These are phyloP conservation scores for Cyprinus carpio DNA, from an alignment of 2,113 vertebrate species.

Conservation along the genomic window DNA sequence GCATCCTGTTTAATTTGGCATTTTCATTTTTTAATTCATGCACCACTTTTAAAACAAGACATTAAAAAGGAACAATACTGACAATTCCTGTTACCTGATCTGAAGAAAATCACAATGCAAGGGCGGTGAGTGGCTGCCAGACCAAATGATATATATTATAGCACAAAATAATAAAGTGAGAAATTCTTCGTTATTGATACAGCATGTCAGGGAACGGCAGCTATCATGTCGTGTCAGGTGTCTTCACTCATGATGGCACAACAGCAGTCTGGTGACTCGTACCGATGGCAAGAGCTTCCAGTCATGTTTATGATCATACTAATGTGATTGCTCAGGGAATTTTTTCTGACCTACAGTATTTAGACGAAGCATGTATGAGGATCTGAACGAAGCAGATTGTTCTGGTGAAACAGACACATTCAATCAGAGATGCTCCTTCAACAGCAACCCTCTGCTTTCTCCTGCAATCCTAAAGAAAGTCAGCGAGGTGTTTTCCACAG, in stretches of 20 bases:
- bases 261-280: background rate
- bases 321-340: slow-evolving; percentile 11
- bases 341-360: background rate
- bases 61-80: background rate
- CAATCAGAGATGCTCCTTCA: background rate
- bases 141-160: too few relatives aligned
- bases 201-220: too few relatives aligned
- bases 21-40: background rate
- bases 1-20: background rate
- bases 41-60: background rate
- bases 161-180: too few relatives aligned
- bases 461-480: background rate
- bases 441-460: background rate
- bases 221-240: too few relatives aligned
- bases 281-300: background rate
- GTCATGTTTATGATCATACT: slow-evolving; percentile 1
- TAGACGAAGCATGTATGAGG: background rate
- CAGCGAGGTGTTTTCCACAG: background rate
- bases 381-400: background rate
- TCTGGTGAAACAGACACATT: background rate
- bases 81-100: background rate
- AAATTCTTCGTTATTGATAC: too few relatives aligned
- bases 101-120: too few relatives aligned
- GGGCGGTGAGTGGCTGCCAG: too few relatives aligned
- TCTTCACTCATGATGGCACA: background rate